Percentiles rank a stretch among this genome's conserved stretches.
Evolutionary conservation across 2,797 vertebrate species (phyloP).

Genomic region (Potorous gilbertii): DNA sequence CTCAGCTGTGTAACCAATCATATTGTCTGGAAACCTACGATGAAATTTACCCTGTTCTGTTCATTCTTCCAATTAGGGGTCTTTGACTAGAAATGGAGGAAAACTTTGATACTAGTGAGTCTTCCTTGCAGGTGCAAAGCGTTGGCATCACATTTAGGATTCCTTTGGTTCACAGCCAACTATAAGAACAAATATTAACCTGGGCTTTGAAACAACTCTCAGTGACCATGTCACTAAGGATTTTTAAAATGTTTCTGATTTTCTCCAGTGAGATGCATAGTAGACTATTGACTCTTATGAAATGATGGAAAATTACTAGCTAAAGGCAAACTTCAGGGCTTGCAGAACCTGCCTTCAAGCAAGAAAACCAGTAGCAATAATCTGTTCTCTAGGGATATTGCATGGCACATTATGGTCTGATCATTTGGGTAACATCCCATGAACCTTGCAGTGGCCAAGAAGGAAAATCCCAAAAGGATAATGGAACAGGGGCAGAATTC

Average conservation of each 20-base stretch:
- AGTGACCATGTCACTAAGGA: slow-evolving; percentile 7
- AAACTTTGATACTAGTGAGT: not conserved
- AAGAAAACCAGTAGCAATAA: not conserved
- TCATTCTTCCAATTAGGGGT: not conserved
- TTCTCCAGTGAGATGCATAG: slow-evolving; percentile 31
- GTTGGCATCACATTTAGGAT: not conserved
- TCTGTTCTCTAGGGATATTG: not conserved
- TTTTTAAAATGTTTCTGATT: not conserved
- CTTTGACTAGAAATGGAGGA: not conserved
- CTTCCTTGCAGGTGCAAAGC: not conserved
- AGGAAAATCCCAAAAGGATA: not conserved
- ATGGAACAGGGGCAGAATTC: not conserved
- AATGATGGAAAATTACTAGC: slow-evolving; percentile 24
- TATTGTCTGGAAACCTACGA: not conserved
- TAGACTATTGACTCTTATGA: not conserved
- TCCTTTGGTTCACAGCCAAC: not conserved
- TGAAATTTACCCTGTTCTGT: not conserved
- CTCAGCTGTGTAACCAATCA: not conserved
- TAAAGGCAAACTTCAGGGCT: not conserved
- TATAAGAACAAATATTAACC: slow-evolving; percentile 32
- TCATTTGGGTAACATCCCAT: not conserved
- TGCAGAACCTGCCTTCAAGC: not conserved
- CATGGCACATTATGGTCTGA: not conserved
- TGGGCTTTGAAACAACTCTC: not conserved
- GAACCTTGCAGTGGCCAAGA: not conserved